These are phyloP conservation scores for Acheta domesticus DNA, from an alignment of 2,888 invertebrate genomes.

Conservation along the genomic window DNA sequence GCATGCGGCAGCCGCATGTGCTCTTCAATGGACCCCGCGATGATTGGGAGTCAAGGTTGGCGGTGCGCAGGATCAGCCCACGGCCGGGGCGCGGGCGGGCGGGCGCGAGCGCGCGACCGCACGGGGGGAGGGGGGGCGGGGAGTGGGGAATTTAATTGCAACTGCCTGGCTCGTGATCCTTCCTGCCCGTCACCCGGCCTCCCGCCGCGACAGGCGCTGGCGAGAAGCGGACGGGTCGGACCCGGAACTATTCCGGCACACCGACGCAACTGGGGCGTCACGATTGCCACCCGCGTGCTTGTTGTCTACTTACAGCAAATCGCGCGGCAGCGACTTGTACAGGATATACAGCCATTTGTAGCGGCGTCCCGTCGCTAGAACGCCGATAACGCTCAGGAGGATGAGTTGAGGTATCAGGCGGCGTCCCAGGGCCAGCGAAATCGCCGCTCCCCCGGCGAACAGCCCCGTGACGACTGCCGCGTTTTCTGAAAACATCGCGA, in stretches of 20 bases:
- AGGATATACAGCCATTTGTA: conserved; percentile 55
- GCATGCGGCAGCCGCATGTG: background rate
- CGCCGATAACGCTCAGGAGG: conserved; percentile 22
- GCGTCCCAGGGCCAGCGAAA: conserved; percentile 30
- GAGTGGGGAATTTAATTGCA: background rate
- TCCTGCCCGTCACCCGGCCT: too few species aligned
- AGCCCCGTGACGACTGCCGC: conserved; percentile 25
- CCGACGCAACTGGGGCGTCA: background rate
- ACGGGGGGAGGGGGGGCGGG: background rate
- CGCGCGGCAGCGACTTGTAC: conserved; percentile 63
- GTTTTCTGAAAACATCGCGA: background rate
- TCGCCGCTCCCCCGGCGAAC: conserved; percentile 26
- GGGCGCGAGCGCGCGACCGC: background rate
- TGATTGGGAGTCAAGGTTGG: conserved; percentile 7
- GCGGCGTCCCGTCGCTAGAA: conserved; percentile 31
- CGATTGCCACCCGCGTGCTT: background rate
- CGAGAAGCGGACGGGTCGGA: too few species aligned
- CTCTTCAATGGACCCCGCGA: background rate
- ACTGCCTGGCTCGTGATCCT: background rate
- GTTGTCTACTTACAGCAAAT: conserved; percentile 58
- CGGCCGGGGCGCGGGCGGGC: background rate
- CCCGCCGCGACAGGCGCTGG: too few species aligned
- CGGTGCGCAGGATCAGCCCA: conserved; percentile 7
- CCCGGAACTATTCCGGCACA: background rate
- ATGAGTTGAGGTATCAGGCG: conserved; percentile 30